Percentiles rank a stretch among this genome's conserved stretches.
These are phyloP conservation scores for Naso thynnoides DNA, from an alignment of 2,797 vertebrate genomes.

Conservation along the genomic window DNA sequence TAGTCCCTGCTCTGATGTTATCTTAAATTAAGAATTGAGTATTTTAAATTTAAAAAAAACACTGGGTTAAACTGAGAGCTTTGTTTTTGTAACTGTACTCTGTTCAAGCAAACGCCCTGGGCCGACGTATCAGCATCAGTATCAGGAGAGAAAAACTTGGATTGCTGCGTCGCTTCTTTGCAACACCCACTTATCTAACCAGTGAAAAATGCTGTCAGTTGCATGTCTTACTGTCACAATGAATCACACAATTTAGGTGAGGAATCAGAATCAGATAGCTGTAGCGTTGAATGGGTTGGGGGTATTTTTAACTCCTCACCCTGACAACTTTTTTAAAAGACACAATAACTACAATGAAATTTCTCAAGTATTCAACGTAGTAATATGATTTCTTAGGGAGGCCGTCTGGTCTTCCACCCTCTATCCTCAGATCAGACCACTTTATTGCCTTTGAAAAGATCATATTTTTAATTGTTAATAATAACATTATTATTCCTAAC, in stretches of 20 bases:
- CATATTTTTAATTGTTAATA: neutral
- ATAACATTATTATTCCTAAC: neutral
- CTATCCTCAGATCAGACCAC: neutral
- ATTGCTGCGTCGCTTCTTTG: too few species aligned
- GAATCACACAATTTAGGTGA: neutral
- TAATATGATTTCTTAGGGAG: neutral
- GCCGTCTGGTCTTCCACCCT: neutral
- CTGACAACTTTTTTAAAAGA: too few species aligned
- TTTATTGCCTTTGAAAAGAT: constrained; percentile 8
- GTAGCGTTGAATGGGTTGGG: neutral
- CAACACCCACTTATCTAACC: too few species aligned
- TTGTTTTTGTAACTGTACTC: neutral
- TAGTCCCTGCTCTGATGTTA: too few species aligned
- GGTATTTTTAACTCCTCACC: too few species aligned
- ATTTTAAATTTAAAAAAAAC: neutral
- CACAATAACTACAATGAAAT: neutral
- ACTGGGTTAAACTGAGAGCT: neutral
- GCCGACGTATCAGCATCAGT: too few species aligned
- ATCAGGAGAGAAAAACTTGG: too few species aligned
- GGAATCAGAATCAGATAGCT: neutral
- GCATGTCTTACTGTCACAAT: too few species aligned
- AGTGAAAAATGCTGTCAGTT: too few species aligned
- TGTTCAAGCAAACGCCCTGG: neutral
- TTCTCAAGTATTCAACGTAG: neutral
- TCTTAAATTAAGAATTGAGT: too few species aligned